Base-by-base conservation (phyloP, 35 echinoderm and acorn worm species). In the Lytechinus pictus region DNA sequence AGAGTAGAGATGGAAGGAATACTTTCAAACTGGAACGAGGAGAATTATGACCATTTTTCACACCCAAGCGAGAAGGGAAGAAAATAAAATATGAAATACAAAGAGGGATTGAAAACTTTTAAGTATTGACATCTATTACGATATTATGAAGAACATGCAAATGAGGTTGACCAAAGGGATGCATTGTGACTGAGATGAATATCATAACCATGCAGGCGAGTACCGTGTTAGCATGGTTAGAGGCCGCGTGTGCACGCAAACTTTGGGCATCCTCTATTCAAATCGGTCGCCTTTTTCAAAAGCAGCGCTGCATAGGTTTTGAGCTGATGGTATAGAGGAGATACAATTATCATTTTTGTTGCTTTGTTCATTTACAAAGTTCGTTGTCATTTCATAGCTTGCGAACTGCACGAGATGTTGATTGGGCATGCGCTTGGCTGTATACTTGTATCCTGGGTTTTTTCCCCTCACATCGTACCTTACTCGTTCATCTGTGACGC, bases 301-400 rank as follows among this genome's bases (percentile, higher is more conserved):
- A 79, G 66, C 66, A 19, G 19, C 66, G 66, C 66, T 7, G 29
- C 54, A 33, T 27, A 57, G 54, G 92, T 55, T 93, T 55, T 57
- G 33, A 8, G 54, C 55, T 28, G 92, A 10, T 53, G 92, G 54
- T 79, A 93, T 27, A 57, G 24, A 93, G 29, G 88, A 93, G 92
- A 93, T 93, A 93, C 52, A 93, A 93, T 93, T 93, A 93, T 93
- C 92, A 57, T 93, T 93, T 44, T 93, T 93, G 53, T 93, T 53
- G 53, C 92, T 93, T 93, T 93, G 92, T 93, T 57, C 92, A 93
- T 93, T 55, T 55, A 57, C 92, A 54, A 93, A 93, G 92, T 93
- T 93, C 92, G 54, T 52, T 90, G 88, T 57, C 92, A 93, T 57
- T 24, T 57, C 52, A 55, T 19, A 93, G 53, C 56, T 58, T 9